phyloP scores from a whole-genome alignment of 2,797 vertebrate genomes.

The Dendrocincla fuliginosa region DNA sequence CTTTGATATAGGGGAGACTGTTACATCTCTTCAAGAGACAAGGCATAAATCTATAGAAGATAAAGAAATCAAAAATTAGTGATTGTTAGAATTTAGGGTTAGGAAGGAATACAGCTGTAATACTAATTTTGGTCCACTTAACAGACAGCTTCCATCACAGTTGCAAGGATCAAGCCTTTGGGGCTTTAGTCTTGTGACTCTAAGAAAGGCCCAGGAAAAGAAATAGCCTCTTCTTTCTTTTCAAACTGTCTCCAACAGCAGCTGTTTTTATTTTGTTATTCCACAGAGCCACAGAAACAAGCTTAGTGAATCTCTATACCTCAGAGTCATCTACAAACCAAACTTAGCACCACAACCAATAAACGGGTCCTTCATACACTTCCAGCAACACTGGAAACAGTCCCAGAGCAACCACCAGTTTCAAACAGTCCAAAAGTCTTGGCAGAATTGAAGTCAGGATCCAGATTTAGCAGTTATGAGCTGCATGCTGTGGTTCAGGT shows the following conservation, averaged over 20 bases:
- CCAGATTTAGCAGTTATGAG: slow-evolving; percentile 23
- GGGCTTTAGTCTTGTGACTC: neutral
- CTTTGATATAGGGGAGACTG: neutral
- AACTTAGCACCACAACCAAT: slow-evolving; percentile 4
- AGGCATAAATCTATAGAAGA: neutral
- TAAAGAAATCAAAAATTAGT: neutral
- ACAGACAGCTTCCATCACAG: neutral
- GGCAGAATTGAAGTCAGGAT: slow-evolving; percentile 17
- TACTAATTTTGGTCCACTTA: neutral
- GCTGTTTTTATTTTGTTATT: neutral
- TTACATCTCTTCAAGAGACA: neutral
- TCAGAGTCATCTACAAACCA: slow-evolving; percentile 9
- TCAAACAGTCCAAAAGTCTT: neutral
- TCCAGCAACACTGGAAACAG: slow-evolving; percentile 31
- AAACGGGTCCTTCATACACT: slow-evolving; percentile 18
- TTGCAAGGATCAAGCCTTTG: neutral
- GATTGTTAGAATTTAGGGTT: neutral
- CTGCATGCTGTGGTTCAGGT: neutral
- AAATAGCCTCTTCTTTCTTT: neutral
- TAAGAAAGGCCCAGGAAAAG: neutral
- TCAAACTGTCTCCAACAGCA: neutral
- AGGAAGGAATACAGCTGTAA: neutral
- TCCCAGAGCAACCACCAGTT: slow-evolving; percentile 5
- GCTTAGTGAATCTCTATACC: neutral
- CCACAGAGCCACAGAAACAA: slow-evolving; percentile 1